These are phyloP conservation scores for Empis livida DNA, from an alignment of 2,888 invertebrate species.

Conservation along the genomic window DNA sequence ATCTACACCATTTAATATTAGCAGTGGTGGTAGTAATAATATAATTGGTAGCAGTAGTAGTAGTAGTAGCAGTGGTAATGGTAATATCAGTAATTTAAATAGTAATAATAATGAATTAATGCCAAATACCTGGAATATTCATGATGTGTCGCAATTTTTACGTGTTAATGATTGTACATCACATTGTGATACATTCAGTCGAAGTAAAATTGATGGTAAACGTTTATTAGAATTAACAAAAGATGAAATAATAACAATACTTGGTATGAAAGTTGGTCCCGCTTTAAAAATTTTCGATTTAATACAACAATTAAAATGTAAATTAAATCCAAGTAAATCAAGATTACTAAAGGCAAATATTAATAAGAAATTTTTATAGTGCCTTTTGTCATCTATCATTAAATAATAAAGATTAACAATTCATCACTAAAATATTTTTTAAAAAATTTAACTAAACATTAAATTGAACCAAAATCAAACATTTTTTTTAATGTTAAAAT, in stretches of 20 bases:
- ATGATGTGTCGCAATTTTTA: slow-evolving; percentile 81
- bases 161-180: slow-evolving; percentile 74
- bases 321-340: slow-evolving; percentile 37
- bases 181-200: slow-evolving; percentile 52
- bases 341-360: slow-evolving; percentile 43
- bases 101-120: slow-evolving; percentile 22
- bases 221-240: slow-evolving; percentile 68
- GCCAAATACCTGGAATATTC: slow-evolving; percentile 65
- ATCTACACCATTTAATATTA: slow-evolving; percentile 14
- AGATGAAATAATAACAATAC: slow-evolving; percentile 78
- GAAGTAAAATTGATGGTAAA: slow-evolving; percentile 68
- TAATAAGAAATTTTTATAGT: slow-evolving; percentile 51
- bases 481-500: no score
- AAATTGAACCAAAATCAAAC: no score
- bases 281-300: slow-evolving; percentile 87
- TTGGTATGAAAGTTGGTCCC: slow-evolving; percentile 90
- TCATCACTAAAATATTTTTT: no score
- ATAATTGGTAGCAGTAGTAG: neutral
- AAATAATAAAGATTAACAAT: no score
- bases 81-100: slow-evolving; percentile 15
- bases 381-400: no score
- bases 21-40: slow-evolving; percentile 9
- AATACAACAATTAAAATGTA: slow-evolving; percentile 80
- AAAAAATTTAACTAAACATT: no score
- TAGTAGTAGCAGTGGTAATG: neutral